Conservation (phyloP, 2,888 invertebrate genomes). For the Caradrina clavipalpis region DNA sequence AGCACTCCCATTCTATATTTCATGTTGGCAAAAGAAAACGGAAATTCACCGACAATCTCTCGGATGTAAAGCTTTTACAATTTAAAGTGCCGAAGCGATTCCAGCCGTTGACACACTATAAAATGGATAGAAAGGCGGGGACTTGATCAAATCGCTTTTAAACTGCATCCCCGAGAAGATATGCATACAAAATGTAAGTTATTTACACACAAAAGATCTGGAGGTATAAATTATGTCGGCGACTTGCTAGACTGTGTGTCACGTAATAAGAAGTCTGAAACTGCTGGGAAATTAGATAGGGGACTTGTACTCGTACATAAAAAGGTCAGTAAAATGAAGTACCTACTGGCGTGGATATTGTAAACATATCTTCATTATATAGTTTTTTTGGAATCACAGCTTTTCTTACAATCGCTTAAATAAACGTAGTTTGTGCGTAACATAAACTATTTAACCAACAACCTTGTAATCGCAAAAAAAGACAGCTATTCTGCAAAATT, state of each 20-base stretch:
- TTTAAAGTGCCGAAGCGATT: conserved; percentile 60
- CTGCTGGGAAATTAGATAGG: conserved; percentile 14
- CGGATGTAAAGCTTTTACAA: conserved; percentile 54
- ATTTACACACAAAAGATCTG: conserved; percentile 39
- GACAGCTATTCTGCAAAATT: too few relatives aligned
- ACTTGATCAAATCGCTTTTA: conserved; percentile 59
- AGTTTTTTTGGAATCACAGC: background rate
- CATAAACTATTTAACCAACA: too few relatives aligned
- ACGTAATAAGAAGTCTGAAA: conserved; percentile 11
- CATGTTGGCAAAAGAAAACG: conserved; percentile 42
- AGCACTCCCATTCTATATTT: conserved; percentile 43
- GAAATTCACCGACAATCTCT: conserved; percentile 48
- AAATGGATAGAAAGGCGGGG: conserved; percentile 41
- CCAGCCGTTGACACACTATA: conserved; percentile 53
- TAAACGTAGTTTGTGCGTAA: too few relatives aligned
- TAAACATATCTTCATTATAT: too few relatives aligned
- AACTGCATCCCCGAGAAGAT: conserved; percentile 40
- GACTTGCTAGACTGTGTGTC: background rate
- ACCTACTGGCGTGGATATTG: too few relatives aligned
- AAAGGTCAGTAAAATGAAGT: background rate
- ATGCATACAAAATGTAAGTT: conserved; percentile 48
- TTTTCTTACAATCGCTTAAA: background rate
- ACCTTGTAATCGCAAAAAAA: too few relatives aligned
- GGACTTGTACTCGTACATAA: background rate
- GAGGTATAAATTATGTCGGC: background rate